phyloP scores from a whole-genome alignment of 2,888 invertebrate species.

The Agriopis leucophaearia region DNA sequence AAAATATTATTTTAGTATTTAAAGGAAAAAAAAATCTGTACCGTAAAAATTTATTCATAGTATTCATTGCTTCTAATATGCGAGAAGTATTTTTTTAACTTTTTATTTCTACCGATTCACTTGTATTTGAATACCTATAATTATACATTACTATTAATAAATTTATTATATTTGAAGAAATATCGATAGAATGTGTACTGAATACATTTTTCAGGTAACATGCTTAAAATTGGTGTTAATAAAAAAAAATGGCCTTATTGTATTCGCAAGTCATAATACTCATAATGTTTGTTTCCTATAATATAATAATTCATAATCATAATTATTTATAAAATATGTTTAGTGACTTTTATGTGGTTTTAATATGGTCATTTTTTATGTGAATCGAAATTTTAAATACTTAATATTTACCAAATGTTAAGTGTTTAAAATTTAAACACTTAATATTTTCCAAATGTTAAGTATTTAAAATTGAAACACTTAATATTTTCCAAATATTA shows the following conservation, averaged over 20 bases:
- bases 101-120: too few species aligned
- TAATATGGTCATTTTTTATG: conserved; percentile 14
- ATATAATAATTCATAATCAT: conserved; percentile 19
- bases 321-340: conserved; percentile 27
- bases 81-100: too few species aligned
- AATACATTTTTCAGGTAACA: conserved; percentile 21
- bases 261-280: conserved; percentile 59
- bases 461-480: too few species aligned
- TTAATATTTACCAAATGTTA: too few species aligned
- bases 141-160: too few species aligned
- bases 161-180: not conserved
- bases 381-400: too few species aligned
- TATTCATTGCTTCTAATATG: not conserved
- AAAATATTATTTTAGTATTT: conserved; percentile 17
- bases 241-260: conserved; percentile 32
- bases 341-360: conserved; percentile 20
- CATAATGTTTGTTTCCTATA: conserved; percentile 68
- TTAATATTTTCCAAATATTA: too few species aligned
- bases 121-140: too few species aligned
- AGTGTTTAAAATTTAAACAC: too few species aligned
- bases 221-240: conserved; percentile 24
- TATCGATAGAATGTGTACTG: not conserved
- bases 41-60: too few species aligned
- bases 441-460: too few species aligned
- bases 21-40: not conserved